Evolutionary conservation across 37 sponge, comb jelly and placozoan genomes (phyloP).

Genomic region (Theonella swinhoei): DNA sequence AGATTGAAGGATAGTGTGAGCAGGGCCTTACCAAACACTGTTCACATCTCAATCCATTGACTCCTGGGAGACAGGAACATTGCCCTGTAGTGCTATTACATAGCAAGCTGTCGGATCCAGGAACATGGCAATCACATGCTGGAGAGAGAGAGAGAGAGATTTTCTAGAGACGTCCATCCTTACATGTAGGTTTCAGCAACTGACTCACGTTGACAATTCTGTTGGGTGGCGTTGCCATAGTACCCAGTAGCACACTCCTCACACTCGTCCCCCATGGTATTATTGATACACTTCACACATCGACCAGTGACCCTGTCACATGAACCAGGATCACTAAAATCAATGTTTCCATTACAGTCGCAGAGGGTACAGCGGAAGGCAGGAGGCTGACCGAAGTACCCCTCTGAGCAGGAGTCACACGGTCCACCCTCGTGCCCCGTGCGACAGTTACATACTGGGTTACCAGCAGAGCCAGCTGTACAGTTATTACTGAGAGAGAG

Average conservation of each 20-base stretch:
- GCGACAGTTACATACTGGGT: conserved; percentile 20
- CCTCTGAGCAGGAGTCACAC: conserved; percentile 41
- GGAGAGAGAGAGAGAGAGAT: too few species aligned
- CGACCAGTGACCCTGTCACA: conserved; percentile 40
- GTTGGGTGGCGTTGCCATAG: conserved; percentile 33
- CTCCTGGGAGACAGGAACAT: conserved; percentile 56
- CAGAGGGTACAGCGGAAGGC: conserved; percentile 26
- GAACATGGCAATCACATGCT: conserved; percentile 29
- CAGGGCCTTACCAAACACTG: conserved; percentile 30
- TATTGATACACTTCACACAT: conserved; percentile 43
- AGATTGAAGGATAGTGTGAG: too few species aligned
- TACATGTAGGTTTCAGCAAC: too few species aligned
- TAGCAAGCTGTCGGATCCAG: conserved; percentile 10
- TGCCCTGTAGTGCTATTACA: conserved; percentile 46
- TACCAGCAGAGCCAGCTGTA: neutral
- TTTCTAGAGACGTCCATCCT: too few species aligned
- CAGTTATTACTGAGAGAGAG: conserved; percentile 28
- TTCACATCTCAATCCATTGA: conserved; percentile 40
- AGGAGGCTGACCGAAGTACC: conserved; percentile 42
- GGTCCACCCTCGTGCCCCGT: conserved; percentile 24
- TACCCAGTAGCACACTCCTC: conserved; percentile 30
- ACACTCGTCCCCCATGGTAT: conserved; percentile 36
- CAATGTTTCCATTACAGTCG: conserved; percentile 61
- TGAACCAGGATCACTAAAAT: conserved; percentile 26
- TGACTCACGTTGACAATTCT: conserved; percentile 29